A percentile compares a stretch with the other conserved stretches of the same genome.
Conservation (phyloP, 2,888 invertebrate genomes). For the Mystacides longicornis region DNA sequence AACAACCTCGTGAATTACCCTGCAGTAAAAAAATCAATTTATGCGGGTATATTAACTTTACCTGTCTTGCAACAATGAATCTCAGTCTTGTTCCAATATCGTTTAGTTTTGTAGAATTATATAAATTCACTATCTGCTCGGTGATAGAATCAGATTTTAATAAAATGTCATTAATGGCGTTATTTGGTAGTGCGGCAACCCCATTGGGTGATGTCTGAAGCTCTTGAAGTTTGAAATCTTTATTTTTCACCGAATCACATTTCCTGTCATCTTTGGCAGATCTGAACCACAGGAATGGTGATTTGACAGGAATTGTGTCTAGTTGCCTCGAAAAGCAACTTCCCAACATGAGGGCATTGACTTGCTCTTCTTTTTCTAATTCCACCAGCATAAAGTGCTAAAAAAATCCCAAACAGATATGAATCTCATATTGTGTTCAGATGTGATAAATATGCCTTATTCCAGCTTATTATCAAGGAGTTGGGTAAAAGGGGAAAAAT, state of each 20-base stretch:
- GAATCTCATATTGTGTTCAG: too few species aligned
- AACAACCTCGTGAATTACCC: too few species aligned
- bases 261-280: slow-evolving; percentile 37
- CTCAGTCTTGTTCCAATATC: slow-evolving; percentile 68
- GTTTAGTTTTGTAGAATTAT: slow-evolving; percentile 56
- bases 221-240: slow-evolving; percentile 11
- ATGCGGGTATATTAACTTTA: too few species aligned
- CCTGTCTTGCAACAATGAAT: slow-evolving; percentile 67
- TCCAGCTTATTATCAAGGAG: too few species aligned
- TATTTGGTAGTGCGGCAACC: slow-evolving; percentile 37
- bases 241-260: slow-evolving; percentile 17
- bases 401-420: slow-evolving; percentile 28
- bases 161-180: slow-evolving; percentile 42
- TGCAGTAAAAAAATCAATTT: too few species aligned
- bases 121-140: slow-evolving; percentile 59
- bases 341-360: slow-evolving; percentile 47
- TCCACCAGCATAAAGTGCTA: slow-evolving; percentile 73
- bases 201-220: slow-evolving; percentile 42
- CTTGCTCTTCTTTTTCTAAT: slow-evolving; percentile 50
- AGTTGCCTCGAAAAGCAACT: slow-evolving; percentile 52
- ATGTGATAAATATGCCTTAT: too few species aligned
- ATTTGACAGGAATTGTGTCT: slow-evolving; percentile 56
- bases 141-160: slow-evolving; percentile 48
- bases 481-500: too few species aligned
- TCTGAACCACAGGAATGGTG: slow-evolving; percentile 68